These are phyloP conservation scores for Spermophilus dauricus DNA, from an alignment of 2,113 vertebrate species.

Conservation along the genomic window DNA sequence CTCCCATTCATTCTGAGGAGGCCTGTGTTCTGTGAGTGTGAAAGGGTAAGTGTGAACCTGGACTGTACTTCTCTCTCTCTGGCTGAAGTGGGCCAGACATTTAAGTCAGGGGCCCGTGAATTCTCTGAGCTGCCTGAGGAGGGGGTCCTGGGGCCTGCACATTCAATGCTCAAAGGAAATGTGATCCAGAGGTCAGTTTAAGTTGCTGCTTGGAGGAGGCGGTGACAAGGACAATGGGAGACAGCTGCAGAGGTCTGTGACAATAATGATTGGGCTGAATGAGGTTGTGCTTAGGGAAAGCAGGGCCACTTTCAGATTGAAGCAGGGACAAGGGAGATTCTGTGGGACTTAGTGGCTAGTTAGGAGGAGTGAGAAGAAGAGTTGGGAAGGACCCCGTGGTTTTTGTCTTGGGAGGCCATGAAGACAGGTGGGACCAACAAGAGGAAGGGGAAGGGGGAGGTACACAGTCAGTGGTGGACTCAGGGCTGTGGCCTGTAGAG, in stretches of 20 bases:
- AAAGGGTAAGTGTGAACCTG: neutral
- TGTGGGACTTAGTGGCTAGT: neutral
- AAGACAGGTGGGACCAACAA: neutral
- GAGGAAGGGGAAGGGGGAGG: neutral
- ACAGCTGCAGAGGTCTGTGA: neutral
- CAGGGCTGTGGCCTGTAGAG: neutral
- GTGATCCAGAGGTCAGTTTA: neutral
- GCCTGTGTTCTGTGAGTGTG: neutral
- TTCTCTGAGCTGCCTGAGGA: neutral
- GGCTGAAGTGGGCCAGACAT: neutral
- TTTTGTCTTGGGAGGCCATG: neutral
- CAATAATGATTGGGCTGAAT: neutral
- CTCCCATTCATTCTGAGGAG: conserved; percentile 57
- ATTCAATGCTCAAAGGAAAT: neutral
- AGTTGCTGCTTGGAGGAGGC: neutral
- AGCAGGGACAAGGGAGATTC: neutral
- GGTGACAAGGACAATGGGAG: neutral
- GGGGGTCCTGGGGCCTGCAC: neutral
- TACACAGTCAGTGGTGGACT: neutral
- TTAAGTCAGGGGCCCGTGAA: neutral
- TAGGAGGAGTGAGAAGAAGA: neutral
- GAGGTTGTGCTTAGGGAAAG: neutral
- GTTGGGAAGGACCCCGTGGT: neutral
- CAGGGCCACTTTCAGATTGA: neutral
- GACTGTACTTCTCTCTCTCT: neutral